Evolutionary conservation across 2,888 invertebrate genomes (phyloP).

Genomic region (Mythimna ferrago): DNA sequence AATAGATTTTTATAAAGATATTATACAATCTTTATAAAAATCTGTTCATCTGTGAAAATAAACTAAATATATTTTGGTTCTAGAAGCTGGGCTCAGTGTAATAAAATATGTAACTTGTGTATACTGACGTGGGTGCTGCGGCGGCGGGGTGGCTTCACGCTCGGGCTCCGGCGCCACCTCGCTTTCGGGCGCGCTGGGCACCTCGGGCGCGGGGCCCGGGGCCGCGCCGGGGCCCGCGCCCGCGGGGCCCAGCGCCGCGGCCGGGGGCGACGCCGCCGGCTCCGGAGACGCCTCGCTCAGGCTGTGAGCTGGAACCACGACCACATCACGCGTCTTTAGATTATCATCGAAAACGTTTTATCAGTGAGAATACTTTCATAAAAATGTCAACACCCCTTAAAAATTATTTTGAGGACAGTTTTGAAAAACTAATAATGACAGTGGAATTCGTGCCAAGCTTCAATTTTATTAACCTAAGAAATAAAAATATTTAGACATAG

Average conservation of each 20-base stretch:
- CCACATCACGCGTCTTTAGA: neutral
- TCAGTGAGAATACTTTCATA: too few relatives aligned
- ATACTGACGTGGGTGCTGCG: conserved; percentile 67
- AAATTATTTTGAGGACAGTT: too few relatives aligned
- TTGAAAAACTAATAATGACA: too few relatives aligned
- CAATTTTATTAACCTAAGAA: too few relatives aligned
- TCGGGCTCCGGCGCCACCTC: conserved; percentile 68
- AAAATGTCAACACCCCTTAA: too few relatives aligned
- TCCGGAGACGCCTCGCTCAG: conserved; percentile 77
- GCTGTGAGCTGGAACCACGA: conserved; percentile 28
- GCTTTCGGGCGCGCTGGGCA: conserved; percentile 66
- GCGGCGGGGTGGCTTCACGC: conserved; percentile 67
- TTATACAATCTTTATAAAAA: too few relatives aligned
- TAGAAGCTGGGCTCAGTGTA: neutral
- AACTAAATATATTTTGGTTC: too few relatives aligned
- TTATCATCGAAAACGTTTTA: neutral
- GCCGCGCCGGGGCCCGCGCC: conserved; percentile 58
- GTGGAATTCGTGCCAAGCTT: too few relatives aligned
- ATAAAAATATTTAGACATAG: too few relatives aligned
- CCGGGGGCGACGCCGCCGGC: conserved; percentile 60
- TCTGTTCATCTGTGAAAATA: too few relatives aligned
- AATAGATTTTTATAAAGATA: too few relatives aligned
- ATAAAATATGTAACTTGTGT: neutral
- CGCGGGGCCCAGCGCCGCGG: conserved; percentile 42
- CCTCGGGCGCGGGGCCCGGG: conserved; percentile 59